phyloP scores from a whole-genome alignment of 2,888 invertebrate genomes.

The Pristionchus arcanus region DNA sequence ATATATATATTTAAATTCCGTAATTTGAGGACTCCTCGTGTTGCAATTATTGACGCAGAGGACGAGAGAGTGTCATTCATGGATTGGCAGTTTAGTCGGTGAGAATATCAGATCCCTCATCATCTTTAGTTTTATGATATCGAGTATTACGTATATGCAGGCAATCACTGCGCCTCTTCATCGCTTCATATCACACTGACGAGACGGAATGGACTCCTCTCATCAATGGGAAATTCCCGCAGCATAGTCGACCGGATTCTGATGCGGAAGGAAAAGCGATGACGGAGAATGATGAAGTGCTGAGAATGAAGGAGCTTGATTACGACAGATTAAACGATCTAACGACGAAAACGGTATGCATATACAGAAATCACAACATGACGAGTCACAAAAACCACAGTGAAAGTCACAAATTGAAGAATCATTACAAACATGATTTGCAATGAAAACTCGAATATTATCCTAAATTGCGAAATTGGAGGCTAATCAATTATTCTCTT shows the following conservation, averaged over 20 bases:
- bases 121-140: no score
- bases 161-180: slow-evolving; percentile 6
- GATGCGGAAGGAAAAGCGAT: not conserved
- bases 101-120: not conserved
- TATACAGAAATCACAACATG: not conserved
- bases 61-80: not conserved
- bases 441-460: no score
- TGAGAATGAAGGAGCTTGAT: slow-evolving; percentile 36
- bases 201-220: slow-evolving; percentile 20
- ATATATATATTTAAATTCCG: not conserved
- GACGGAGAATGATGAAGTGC: no score
- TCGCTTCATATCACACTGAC: not conserved
- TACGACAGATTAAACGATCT: not conserved
- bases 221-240: not conserved
- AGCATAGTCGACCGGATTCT: not conserved
- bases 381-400: no score
- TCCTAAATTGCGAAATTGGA: no score
- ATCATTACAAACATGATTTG: no score
- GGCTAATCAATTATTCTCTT: not conserved
- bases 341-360: not conserved
- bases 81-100: slow-evolving; percentile 41
- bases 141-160: not conserved
- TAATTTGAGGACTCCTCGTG: not conserved
- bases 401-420: no score
- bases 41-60: not conserved